phyloP scores from a whole-genome alignment of 1,140 invertebrate genomes.

The Microplitis demolitor region DNA sequence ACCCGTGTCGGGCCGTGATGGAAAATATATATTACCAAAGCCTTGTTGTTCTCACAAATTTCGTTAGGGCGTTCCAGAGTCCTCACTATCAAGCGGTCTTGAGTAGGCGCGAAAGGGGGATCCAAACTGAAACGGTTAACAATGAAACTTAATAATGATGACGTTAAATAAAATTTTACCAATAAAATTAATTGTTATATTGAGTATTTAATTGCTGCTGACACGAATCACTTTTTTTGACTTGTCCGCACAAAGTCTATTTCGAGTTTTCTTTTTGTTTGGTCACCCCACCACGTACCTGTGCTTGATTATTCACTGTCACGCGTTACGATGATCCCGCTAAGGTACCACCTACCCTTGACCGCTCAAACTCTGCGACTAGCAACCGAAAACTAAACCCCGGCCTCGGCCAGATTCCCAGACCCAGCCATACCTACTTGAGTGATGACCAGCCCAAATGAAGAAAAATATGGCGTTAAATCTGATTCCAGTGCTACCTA shows the following conservation, averaged over 20 bases:
- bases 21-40: not conserved
- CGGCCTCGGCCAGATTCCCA: slow-evolving; percentile 27
- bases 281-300: not conserved
- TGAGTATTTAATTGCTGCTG: no score
- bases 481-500: no score
- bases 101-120: no score
- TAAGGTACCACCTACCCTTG: slow-evolving; percentile 19
- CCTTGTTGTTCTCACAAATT: not conserved
- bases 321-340: slow-evolving; percentile 1
- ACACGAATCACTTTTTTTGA: not conserved
- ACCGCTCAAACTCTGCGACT: slow-evolving; percentile 28
- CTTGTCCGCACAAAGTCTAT: not conserved
- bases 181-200: no score
- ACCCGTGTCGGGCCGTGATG: not conserved
- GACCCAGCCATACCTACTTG: slow-evolving; percentile 17
- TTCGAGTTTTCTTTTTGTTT: not conserved
- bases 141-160: no score
- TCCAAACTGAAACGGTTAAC: no score
- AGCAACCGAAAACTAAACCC: slow-evolving; percentile 23
- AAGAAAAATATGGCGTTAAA: no score
- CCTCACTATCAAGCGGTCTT: no score
- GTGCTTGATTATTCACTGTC: slow-evolving; percentile 11
- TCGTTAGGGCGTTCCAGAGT: not conserved
- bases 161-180: no score
- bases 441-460: slow-evolving; percentile 3